A percentile compares a stretch with the other conserved stretches of the same genome.
Conservation (phyloP, 2,888 invertebrate species). For the Amphipoea oculea region DNA sequence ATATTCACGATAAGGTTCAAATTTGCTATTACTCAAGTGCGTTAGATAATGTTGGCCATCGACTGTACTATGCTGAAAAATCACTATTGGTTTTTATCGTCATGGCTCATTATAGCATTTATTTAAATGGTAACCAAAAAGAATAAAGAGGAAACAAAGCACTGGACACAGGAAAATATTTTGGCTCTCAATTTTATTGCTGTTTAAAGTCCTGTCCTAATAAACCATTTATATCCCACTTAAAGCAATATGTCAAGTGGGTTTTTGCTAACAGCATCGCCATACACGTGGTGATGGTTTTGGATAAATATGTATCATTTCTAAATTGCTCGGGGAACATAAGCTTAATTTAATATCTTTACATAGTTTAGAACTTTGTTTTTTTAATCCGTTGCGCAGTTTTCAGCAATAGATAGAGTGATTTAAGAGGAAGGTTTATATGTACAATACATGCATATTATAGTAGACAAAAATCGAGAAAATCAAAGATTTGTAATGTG, state of each 20-base stretch:
- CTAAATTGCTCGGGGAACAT: not conserved
- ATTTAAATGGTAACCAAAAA: not conserved
- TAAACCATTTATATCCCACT: not conserved
- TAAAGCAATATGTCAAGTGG: not conserved
- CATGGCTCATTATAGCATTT: not conserved
- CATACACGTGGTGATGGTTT: too few species aligned
- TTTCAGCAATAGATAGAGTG: too few species aligned
- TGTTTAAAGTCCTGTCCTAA: not conserved
- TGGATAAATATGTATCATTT: not conserved
- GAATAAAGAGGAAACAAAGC: not conserved
- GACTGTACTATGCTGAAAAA: not conserved
- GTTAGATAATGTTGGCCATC: too few species aligned
- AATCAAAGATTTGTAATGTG: too few species aligned
- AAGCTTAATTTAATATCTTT: not conserved
- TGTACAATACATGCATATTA: too few species aligned
- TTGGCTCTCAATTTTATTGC: not conserved
- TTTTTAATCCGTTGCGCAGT: too few species aligned
- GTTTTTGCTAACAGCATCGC: not conserved
- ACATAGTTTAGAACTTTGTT: too few species aligned
- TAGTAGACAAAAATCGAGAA: too few species aligned
- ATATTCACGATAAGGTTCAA: too few species aligned
- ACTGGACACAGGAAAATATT: not conserved
- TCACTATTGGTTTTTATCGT: not conserved
- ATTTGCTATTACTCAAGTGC: too few species aligned
- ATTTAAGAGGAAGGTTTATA: too few species aligned